These are phyloP conservation scores for Scolopax mira DNA, from an alignment of 2,113 vertebrate genomes.

Conservation along the genomic window DNA sequence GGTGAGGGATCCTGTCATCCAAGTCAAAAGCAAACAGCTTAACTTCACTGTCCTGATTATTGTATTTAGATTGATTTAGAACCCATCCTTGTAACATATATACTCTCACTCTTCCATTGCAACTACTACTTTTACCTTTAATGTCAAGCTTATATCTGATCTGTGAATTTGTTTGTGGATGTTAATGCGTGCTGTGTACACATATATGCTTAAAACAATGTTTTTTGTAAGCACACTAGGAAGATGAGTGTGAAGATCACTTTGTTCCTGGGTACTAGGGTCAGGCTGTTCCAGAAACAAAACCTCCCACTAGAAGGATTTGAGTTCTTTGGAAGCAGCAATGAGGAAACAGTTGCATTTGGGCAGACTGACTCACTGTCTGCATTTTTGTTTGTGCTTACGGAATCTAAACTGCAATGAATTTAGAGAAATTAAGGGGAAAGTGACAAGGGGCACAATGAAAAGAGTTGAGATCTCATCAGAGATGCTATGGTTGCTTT, in stretches of 20 bases:
- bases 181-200: background rate
- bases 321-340: background rate
- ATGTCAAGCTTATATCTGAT: background rate
- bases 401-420: background rate
- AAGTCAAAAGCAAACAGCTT: background rate
- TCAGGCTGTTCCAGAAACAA: background rate
- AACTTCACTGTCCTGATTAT: background rate
- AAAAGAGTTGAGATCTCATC: background rate
- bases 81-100: background rate
- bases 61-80: background rate
- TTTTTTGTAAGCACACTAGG: accelerated
- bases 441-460: background rate
- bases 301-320: background rate
- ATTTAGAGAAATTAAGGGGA: background rate
- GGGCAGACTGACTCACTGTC: background rate
- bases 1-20: background rate
- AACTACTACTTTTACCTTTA: background rate
- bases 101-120: background rate
- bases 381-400: background rate
- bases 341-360: background rate
- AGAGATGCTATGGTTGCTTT: background rate
- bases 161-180: background rate
- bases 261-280: background rate
- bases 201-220: accelerated
- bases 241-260: background rate